phyloP scores from a whole-genome alignment of 2,113 vertebrate genomes.

The Ancistrus triradiatus region DNA sequence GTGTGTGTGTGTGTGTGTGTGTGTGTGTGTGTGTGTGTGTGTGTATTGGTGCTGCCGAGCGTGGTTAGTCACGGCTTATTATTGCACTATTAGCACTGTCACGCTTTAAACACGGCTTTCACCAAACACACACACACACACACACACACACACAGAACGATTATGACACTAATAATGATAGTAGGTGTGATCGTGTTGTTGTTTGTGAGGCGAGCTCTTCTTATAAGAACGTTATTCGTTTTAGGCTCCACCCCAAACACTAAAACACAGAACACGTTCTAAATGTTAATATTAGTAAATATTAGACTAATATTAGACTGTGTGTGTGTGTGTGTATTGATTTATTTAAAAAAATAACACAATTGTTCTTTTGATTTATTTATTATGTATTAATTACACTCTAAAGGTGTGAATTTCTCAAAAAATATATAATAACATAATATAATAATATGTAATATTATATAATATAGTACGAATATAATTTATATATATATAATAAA shows the following conservation, averaged over 20 bases:
- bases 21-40: conserved; percentile 72
- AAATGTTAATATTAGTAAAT: no score
- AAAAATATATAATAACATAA: conserved; percentile 43
- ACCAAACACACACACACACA: conserved; percentile 50
- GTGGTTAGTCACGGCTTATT: conserved; percentile 77
- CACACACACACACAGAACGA: conserved; percentile 31
- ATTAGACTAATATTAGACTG: no score
- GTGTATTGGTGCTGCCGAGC: conserved; percentile 66
- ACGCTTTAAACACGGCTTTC: conserved; percentile 63
- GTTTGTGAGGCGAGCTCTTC: neutral
- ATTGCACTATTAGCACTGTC: conserved; percentile 73
- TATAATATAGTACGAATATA: no score
- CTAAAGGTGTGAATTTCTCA: no score
- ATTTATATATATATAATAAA: no score
- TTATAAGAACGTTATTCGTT: no score
- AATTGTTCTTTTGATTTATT: no score
- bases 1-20: conserved; percentile 73
- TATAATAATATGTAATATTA: conserved; percentile 33
- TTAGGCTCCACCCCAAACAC: no score
- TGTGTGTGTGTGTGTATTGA: no score
- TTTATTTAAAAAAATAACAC: no score
- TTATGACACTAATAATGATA: conserved; percentile 19
- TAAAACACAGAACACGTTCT: no score
- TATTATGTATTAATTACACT: no score
- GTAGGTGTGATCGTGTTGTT: conserved; percentile 39